Conservation (phyloP, 2,888 invertebrate species). For the Caenorhabditis sp. region DNA sequence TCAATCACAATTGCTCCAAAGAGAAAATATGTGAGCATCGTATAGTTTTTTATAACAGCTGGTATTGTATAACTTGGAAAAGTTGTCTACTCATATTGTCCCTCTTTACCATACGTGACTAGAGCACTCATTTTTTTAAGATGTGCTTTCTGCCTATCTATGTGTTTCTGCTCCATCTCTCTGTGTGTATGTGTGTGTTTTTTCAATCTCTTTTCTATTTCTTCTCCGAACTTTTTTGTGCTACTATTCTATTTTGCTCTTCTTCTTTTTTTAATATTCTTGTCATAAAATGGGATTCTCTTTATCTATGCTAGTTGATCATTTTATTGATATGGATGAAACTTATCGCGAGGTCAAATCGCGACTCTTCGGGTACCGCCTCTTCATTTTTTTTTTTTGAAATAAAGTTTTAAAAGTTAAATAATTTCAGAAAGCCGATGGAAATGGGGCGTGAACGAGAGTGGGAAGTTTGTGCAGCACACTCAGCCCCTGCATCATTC, state of each 20-base stretch:
- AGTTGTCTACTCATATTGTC: background rate
- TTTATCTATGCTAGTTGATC: constrained; percentile 34
- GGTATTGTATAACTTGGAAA: no score
- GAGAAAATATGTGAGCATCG: no score
- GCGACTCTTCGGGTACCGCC: constrained; percentile 22
- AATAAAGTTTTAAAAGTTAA: background rate
- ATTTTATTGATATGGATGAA: constrained; percentile 28
- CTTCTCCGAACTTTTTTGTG: background rate
- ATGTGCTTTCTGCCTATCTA: background rate
- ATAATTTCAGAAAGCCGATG: constrained; percentile 36
- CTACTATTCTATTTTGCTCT: background rate
- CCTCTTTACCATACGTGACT: background rate
- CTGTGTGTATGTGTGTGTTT: background rate
- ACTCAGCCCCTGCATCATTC: constrained; percentile 58
- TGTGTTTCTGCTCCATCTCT: background rate
- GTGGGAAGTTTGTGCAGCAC: constrained; percentile 49
- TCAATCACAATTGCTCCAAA: background rate
- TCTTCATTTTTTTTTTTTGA: constrained; percentile 17
- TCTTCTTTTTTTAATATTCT: background rate
- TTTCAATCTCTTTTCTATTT: background rate
- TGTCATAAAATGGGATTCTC: constrained; percentile 28
- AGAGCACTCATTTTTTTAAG: background rate
- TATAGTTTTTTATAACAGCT: no score
- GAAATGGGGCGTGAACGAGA: constrained; percentile 49
- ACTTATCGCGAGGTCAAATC: constrained; percentile 18